These are phyloP conservation scores for Zelleria hepariella DNA, from an alignment of 2,888 invertebrate species.

Conservation along the genomic window DNA sequence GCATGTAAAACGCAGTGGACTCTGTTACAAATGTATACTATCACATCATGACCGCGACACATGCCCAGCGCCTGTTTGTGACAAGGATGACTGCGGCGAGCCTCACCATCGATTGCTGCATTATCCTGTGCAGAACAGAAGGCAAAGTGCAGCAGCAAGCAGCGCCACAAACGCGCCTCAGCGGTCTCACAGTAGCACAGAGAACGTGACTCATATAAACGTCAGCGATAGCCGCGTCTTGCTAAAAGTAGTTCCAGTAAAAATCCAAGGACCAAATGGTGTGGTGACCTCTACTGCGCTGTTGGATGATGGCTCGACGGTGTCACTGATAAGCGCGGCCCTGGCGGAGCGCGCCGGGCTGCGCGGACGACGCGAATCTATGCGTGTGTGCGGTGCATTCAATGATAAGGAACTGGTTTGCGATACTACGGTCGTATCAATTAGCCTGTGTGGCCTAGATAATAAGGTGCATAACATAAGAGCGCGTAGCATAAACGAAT, in stretches of 20 bases:
- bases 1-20: conserved; percentile 10
- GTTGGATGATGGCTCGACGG: conserved; percentile 21
- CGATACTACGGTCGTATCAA: conserved; percentile 9
- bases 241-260: conserved; percentile 17
- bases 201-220: conserved; percentile 5
- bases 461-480: conserved; percentile 10
- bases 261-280: conserved; percentile 16
- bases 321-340: conserved; percentile 14
- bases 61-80: conserved; percentile 12
- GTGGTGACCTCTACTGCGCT: conserved; percentile 13
- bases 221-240: conserved; percentile 9
- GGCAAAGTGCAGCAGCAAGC: background rate
- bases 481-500: conserved; percentile 15
- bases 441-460: conserved; percentile 12
- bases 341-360: conserved; percentile 15
- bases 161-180: background rate
- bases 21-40: conserved; percentile 16
- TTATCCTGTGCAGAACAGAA: background rate
- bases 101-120: conserved; percentile 15
- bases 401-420: conserved; percentile 13
- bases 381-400: conserved; percentile 20
- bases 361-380: conserved; percentile 11
- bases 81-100: conserved; percentile 10
- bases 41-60: conserved; percentile 11
- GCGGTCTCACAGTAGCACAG: background rate